Evolutionary conservation across 2,797 vertebrate genomes (phyloP), one percentile per base, ranked within the genome.

Genomic region (Scyliorhinus canicula): DNA sequence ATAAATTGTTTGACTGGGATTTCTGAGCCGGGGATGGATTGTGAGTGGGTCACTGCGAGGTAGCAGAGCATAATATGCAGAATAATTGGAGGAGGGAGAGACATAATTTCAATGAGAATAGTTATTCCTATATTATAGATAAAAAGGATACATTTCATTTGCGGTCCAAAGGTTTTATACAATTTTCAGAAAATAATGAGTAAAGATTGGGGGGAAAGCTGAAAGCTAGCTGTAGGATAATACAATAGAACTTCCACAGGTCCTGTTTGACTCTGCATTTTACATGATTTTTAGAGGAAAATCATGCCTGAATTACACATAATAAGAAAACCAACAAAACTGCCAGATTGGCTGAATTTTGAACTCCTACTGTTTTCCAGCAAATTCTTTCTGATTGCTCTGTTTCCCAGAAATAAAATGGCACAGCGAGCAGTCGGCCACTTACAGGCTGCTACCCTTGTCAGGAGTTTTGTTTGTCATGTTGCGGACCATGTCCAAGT

Each of bases 381-480:
- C 88, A 65, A 91, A 91, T 40, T 91, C 57, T 91, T 44, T 65
- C 88, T 65, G 88, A 91, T 91, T 91, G 88, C n/a, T 11, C 16
- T 65, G 88, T 65, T 91, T 91, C n/a, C n/a, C 44, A 65, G 60
- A 65, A 65, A 60, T 26, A 26, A 91, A 91, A 91, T 91, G 88
- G 60, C 88, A 91, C 88, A 91, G 57, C 65, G 88, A 65, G 88
- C 88, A 91, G 60, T 21, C 88, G 44, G 88, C 57, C 88, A 91
- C 85, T 55, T 60, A 40, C 40, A 91, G 88, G 60, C 57, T n/a
- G 31, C 88, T 26, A 65, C 57, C 65, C n/a, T 65, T 65, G 8
- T 91, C 88, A 91, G 19, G 7, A 91, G 88, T 91, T 91, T 65
- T 91, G 21, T 40, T 40, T 44, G 57, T 24, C 40, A 40, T 44